These are phyloP conservation scores for Andinoacara biseriatus DNA, from an alignment of 2,113 vertebrate genomes.

Conservation along the genomic window DNA sequence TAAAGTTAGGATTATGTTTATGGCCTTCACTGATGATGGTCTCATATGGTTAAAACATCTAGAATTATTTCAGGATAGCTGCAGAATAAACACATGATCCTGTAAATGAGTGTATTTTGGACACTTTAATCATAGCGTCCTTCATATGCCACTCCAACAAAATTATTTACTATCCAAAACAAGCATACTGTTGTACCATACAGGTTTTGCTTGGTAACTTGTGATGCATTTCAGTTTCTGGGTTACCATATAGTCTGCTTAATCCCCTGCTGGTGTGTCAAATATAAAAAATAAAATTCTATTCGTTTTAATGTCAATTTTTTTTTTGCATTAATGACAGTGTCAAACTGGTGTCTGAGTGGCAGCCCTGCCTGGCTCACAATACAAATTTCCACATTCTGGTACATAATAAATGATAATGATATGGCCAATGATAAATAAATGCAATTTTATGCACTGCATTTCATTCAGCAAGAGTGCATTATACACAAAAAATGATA, in stretches of 20 bases:
- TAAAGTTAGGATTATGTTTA: neutral
- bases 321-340: constrained; percentile 22
- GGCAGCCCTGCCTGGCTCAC: neutral
- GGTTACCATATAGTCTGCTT: constrained; percentile 1
- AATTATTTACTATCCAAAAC: neutral
- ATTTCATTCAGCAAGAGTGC: constrained; percentile 3
- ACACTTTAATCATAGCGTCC: neutral
- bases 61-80: neutral
- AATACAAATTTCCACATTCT: constrained; percentile 41
- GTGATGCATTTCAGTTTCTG: neutral
- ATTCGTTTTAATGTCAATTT: constrained; percentile 33
- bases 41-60: neutral
- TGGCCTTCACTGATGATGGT: neutral
- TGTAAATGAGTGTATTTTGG: neutral
- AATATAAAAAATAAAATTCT: constrained; percentile 26
- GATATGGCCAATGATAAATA: constrained; percentile 20
- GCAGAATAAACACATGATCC: neutral
- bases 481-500: constrained; percentile 32
- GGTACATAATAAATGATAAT: constrained; percentile 38
- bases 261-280: constrained; percentile 8
- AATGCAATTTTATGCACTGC: constrained; percentile 26
- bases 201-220: constrained; percentile 17
- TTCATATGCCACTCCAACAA: neutral
- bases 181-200: neutral
- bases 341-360: constrained; percentile 36